Evolutionary conservation across 2,797 vertebrate genomes (phyloP).

Genomic region (Lacerta agilis): DNA sequence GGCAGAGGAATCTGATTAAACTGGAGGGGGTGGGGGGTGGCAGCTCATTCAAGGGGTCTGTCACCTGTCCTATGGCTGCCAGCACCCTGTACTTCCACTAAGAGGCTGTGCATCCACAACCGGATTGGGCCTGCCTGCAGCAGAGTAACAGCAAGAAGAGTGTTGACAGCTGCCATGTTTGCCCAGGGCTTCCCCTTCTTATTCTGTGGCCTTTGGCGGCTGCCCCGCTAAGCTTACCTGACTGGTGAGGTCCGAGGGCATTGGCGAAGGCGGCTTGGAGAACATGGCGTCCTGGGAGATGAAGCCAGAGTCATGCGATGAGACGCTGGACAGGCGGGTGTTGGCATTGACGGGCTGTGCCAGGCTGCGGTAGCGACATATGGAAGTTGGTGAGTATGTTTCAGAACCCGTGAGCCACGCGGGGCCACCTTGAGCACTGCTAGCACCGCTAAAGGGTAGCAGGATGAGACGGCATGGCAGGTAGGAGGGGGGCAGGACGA

Average conservation of each 20-base stretch:
- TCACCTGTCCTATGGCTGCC: background rate
- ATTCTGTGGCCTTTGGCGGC: no score
- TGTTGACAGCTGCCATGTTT: no score
- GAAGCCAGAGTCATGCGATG: conserved; percentile 97
- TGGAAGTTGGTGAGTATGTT: conserved; percentile 92
- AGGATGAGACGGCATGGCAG: conserved; percentile 10
- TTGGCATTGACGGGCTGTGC: conserved; percentile 83
- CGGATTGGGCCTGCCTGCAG: background rate
- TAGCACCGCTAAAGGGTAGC: conserved; percentile 85
- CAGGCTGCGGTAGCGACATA: conserved; percentile 94
- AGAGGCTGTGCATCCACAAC: background rate
- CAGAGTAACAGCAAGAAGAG: background rate
- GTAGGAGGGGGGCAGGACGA: background rate
- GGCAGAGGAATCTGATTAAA: no score
- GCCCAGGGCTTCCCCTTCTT: no score
- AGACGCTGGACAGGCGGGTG: conserved; percentile 94
- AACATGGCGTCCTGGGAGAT: conserved; percentile 94
- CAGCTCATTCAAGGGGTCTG: background rate
- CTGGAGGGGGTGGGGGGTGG: background rate
- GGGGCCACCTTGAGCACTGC: conserved; percentile 91
- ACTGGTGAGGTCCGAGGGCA: conserved; percentile 96
- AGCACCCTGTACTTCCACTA: background rate
- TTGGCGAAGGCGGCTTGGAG: conserved; percentile 97
- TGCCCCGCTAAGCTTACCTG: conserved; percentile 82
- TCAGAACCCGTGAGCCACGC: conserved; percentile 89